phyloP scores from a whole-genome alignment of 1,140 invertebrate species.

The Zaprionus ornatus region DNA sequence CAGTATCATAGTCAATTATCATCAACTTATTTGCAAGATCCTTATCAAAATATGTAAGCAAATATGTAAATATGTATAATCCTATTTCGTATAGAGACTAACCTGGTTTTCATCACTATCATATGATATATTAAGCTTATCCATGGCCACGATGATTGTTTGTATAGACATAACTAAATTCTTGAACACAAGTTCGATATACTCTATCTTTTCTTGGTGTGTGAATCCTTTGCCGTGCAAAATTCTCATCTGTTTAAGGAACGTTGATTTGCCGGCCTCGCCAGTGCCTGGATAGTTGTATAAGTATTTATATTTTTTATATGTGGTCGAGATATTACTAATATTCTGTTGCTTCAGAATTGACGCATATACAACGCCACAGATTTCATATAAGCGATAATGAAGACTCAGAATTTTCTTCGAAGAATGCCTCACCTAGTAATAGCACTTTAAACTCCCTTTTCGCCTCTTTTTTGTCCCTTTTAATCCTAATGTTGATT shows the following conservation, averaged over 20 bases:
- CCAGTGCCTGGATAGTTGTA: constrained; percentile 92
- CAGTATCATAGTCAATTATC: constrained; percentile 98
- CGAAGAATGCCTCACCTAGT: neutral
- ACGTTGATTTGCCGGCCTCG: constrained; percentile 99
- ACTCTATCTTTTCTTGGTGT: constrained; percentile 98
- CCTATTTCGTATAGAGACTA: constrained; percentile 83
- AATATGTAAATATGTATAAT: neutral
- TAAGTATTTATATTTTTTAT: neutral
- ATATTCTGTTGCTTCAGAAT: neutral
- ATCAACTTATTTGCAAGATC: constrained; percentile 98
- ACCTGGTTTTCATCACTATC: constrained; percentile 94
- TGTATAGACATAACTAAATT: constrained; percentile 99
- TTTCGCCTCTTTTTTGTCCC: neutral
- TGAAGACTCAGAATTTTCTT: neutral
- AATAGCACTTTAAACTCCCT: neutral
- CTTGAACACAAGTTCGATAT: constrained; percentile 99
- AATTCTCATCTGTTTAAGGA: constrained; percentile 99
- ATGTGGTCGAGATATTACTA: neutral
- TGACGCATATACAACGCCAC: neutral
- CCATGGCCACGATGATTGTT: constrained; percentile 99
- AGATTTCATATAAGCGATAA: neutral
- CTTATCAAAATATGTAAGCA: constrained; percentile 84
- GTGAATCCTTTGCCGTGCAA: constrained; percentile 99
- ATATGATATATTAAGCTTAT: constrained; percentile 98
- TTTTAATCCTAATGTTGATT: neutral